These are phyloP conservation scores for Fukomys damarensis DNA, from an alignment of 2,113 vertebrate genomes.

Conservation along the genomic window DNA sequence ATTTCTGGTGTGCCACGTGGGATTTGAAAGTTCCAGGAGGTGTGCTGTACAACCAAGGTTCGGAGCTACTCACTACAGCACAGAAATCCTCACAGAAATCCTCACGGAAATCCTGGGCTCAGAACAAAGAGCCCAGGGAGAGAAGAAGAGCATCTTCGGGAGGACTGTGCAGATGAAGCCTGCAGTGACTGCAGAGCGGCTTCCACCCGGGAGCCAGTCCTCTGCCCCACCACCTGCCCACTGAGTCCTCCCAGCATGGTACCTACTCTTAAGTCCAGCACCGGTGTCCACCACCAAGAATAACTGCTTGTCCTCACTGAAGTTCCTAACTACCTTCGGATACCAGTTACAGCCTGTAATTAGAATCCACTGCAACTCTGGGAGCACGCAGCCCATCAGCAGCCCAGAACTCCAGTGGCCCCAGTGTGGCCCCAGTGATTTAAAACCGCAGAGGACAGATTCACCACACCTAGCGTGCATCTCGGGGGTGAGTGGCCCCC, in stretches of 20 bases:
- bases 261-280: neutral
- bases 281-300: neutral
- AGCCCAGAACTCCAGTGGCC: neutral
- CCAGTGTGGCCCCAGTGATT: neutral
- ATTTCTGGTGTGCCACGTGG: too few relatives aligned
- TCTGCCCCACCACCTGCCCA: neutral
- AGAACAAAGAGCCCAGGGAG: neutral
- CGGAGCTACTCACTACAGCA: neutral
- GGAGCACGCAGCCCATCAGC: neutral
- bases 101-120: neutral
- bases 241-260: neutral
- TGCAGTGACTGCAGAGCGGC: neutral
- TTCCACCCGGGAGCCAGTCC: fast-evolving
- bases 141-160: neutral
- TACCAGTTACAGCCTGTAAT: constrained; percentile 15
- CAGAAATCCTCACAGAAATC: neutral
- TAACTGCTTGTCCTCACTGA: neutral
- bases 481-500: neutral
- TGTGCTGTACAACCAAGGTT: neutral
- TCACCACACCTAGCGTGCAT: neutral
- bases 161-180: too few relatives aligned
- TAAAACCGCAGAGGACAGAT: constrained; percentile 46
- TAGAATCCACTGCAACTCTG: constrained; percentile 52
- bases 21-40: neutral
- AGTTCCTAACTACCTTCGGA: neutral